Evolutionary conservation across 2,797 vertebrate species (phyloP), one percentile per base, ranked within the genome.

Genomic region (Paramormyrops hopkinsi): DNA sequence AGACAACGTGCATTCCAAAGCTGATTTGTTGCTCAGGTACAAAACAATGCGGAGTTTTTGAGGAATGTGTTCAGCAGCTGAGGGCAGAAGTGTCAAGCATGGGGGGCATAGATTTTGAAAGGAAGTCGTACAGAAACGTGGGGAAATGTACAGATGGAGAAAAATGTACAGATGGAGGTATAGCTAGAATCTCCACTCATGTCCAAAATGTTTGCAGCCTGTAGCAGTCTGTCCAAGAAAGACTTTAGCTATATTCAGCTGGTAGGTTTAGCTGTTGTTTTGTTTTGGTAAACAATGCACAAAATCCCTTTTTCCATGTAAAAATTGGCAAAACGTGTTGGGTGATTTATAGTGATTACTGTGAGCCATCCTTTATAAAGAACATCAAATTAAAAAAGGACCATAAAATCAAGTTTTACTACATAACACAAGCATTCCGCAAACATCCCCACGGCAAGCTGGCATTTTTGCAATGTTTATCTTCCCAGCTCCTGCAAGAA

Each of bases 1-100:
- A 96, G 96, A 97, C 96, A 97, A 96, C 90, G 29, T 89, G 89
- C 97, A 97, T 97, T 97, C 97, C 96, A 96, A 92, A 93, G 94
- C 91, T 95, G 97, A 97, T 96, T 95, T 95, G 95, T 96, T 96
- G 96, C 94, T 94, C 91, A 93, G 93, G 93, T 95, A 94, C 93
- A 93, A 94, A 93, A 93, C 93, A 94, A 93, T 94, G 94, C 93
- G 87, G 90, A 90, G 92, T 93, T 93, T 91, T 85, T 90, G 92
- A 95, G 93, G 94, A 93, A 95, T 93, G 95, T 86, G 88, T 90
- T 76, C 73, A 25, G 82, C 91, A 92, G 89, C 91, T 91, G 92
- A 93, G 89, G 90, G 90, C 90, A 91, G 89, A 91, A 90, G 87
- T 92, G 62, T 89, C 69, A 83, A 88, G 59, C 83, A 86, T 65